Percentiles rank a stretch among this genome's conserved stretches.
Evolutionary conservation across 30 jellyfish, hydroid and myxozoan species (phyloP).

Genomic region (Catostylus mosaicus): DNA sequence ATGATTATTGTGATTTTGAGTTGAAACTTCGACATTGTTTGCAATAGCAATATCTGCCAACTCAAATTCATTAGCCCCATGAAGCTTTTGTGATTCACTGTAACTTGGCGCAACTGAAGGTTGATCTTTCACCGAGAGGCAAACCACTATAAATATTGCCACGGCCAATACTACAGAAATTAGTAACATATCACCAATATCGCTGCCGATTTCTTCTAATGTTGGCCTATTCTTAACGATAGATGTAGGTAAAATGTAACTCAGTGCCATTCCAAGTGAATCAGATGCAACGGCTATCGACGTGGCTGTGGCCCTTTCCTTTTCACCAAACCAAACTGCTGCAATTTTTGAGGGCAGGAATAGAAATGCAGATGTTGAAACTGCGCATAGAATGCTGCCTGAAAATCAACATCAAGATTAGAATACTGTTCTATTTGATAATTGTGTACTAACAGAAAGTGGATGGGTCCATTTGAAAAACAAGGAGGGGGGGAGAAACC

Average conservation of each 20-base stretch:
- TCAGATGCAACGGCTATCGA: slow-evolving; percentile 82
- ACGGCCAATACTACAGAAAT: slow-evolving; percentile 53
- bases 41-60: too few relatives aligned
- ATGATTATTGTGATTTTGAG: too few relatives aligned
- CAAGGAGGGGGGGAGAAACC: too few relatives aligned
- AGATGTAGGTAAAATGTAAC: slow-evolving; percentile 53
- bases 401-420: too few relatives aligned
- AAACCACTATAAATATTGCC: slow-evolving; percentile 42
- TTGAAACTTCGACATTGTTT: background rate
- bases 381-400: slow-evolving; percentile 64
- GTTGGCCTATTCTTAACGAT: slow-evolving; percentile 36
- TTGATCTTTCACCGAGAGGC: slow-evolving; percentile 55
- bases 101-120: slow-evolving; percentile 79
- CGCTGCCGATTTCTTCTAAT: slow-evolving; percentile 14
- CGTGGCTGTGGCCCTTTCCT: slow-evolving; percentile 83
- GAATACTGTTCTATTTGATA: too few relatives aligned
- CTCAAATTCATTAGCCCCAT: background rate
- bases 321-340: slow-evolving; percentile 86
- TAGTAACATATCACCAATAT: slow-evolving; percentile 41
- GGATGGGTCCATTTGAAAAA: too few relatives aligned
- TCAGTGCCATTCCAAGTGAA: slow-evolving; percentile 77
- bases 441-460: too few relatives aligned
- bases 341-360: slow-evolving; percentile 88
- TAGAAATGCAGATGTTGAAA: slow-evolving; percentile 76
- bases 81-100: slow-evolving; percentile 32